phyloP scores from a whole-genome alignment of 1,140 invertebrate genomes.

The Armadillidium nasatum region DNA sequence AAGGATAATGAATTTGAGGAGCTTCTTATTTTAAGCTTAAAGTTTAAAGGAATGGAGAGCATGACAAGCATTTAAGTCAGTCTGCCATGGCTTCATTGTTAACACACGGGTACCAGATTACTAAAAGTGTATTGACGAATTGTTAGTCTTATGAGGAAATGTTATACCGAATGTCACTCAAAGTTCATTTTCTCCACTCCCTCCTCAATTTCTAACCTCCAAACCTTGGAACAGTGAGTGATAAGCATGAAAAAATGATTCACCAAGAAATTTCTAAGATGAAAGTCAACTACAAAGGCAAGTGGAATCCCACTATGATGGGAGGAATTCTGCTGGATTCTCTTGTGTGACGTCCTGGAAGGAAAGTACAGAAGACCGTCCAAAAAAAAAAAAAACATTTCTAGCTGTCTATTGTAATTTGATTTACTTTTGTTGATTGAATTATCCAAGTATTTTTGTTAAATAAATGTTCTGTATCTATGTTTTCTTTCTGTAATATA shows the following conservation, averaged over 20 bases:
- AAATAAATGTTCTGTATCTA: background rate
- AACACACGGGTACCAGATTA: background rate
- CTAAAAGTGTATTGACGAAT: background rate
- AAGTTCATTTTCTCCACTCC: background rate
- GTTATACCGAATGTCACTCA: conserved; percentile 4
- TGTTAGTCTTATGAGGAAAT: background rate
- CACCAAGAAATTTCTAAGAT: background rate
- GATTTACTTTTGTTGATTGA: background rate
- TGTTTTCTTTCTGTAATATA: background rate
- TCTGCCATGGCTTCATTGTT: background rate
- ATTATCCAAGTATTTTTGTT: background rate
- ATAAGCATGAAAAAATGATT: background rate
- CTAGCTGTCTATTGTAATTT: background rate
- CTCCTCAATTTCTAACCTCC: background rate
- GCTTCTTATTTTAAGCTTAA: too few species aligned
- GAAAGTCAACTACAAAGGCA: background rate
- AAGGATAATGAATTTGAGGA: background rate
- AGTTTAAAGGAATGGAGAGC: background rate
- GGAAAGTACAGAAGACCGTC: background rate
- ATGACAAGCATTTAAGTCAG: background rate
- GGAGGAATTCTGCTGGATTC: background rate
- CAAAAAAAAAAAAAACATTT: background rate
- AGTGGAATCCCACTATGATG: background rate
- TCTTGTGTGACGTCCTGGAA: background rate
- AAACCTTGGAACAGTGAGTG: background rate